Conservation (phyloP, 2,113 vertebrate species). For the Crocuta crocuta region DNA sequence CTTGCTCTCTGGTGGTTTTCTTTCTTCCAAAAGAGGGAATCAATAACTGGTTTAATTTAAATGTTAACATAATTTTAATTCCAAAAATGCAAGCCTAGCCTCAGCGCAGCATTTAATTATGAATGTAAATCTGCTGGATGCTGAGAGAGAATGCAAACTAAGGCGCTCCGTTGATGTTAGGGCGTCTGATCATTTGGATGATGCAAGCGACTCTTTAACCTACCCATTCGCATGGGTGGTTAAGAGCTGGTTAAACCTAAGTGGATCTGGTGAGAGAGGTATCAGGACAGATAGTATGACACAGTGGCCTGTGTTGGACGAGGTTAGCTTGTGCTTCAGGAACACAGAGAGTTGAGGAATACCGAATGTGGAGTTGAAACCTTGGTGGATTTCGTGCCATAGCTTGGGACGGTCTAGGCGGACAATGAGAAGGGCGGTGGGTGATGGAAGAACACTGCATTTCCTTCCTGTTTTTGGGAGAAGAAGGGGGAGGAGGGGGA, state of each 20-base stretch:
- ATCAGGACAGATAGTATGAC: not conserved
- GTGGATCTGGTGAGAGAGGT: not conserved
- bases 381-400: not conserved
- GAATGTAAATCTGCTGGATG: not conserved
- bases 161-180: not conserved
- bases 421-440: not conserved
- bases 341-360: not conserved
- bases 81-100: constrained; percentile 1
- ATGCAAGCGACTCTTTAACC: no score
- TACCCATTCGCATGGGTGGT: not conserved
- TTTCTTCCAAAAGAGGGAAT: not conserved
- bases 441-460: not conserved
- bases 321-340: not conserved
- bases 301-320: rapidly evolving
- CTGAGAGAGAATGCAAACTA: not conserved
- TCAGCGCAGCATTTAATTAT: not conserved
- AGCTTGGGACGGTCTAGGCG: not conserved
- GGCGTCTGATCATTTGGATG: not conserved
- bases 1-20: not conserved
- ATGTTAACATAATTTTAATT: constrained; percentile 23
- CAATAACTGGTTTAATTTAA: not conserved
- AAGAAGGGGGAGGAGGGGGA: not conserved
- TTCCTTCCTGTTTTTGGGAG: not conserved
- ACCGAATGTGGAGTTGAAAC: not conserved
- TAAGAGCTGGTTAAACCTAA: not conserved